Conservation (phyloP, 2,888 invertebrate genomes). For the Mesorhabditis spiculigera region DNA sequence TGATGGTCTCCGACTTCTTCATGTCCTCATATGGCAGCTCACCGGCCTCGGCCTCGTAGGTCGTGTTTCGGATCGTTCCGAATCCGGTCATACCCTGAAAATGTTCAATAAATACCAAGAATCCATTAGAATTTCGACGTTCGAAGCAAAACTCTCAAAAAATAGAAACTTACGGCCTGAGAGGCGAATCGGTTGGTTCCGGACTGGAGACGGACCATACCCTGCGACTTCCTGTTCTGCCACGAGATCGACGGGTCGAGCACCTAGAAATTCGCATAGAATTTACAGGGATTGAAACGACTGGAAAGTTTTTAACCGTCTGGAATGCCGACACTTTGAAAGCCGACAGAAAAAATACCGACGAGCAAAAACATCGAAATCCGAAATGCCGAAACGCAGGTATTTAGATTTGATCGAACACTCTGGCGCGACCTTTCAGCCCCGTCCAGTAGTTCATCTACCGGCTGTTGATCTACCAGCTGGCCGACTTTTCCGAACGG, state of each 20-base stretch:
- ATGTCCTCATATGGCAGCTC: constrained; percentile 58
- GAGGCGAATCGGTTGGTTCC: constrained; percentile 57
- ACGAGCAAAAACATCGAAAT: too few relatives aligned
- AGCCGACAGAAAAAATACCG: too few relatives aligned
- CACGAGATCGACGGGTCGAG: constrained; percentile 55
- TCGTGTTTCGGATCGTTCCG: constrained; percentile 54
- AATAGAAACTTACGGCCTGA: constrained; percentile 38
- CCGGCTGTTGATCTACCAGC: too few relatives aligned
- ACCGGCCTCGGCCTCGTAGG: constrained; percentile 56
- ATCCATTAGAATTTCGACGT: neutral
- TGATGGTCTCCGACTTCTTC: constrained; percentile 57
- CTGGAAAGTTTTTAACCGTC: too few relatives aligned
- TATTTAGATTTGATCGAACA: too few relatives aligned
- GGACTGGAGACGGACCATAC: constrained; percentile 55
- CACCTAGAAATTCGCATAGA: constrained; percentile 16
- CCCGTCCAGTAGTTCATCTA: too few relatives aligned
- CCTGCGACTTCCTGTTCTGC: constrained; percentile 57
- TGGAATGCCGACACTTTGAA: too few relatives aligned
- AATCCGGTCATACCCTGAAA: constrained; percentile 44
- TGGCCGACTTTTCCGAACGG: too few relatives aligned
- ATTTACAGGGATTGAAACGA: too few relatives aligned
- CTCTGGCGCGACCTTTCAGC: too few relatives aligned
- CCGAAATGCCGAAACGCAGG: too few relatives aligned
- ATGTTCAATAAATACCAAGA: neutral
- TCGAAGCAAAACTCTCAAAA: too few relatives aligned